These are phyloP conservation scores for Smutsia gigantea DNA, from an alignment of 2,797 vertebrate species.

Conservation along the genomic window DNA sequence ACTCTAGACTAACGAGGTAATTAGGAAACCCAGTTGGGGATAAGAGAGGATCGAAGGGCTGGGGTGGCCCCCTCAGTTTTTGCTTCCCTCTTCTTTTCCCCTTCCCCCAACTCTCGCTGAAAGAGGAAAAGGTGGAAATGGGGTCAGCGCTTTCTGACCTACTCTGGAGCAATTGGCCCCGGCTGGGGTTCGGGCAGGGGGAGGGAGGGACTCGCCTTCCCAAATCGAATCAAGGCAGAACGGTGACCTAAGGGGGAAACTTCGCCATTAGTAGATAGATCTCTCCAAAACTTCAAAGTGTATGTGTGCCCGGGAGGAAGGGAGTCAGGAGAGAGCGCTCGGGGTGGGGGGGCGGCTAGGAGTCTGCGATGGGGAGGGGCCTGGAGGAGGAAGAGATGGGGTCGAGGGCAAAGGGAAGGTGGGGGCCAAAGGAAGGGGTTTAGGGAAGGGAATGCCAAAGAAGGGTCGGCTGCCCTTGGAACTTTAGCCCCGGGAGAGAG, in stretches of 20 bases:
- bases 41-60: background rate
- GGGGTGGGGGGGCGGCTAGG: background rate
- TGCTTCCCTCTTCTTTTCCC: background rate
- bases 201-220: slow-evolving; percentile 73
- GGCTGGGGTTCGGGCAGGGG: slow-evolving; percentile 64
- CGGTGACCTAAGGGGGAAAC: slow-evolving; percentile 80
- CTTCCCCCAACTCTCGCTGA: slow-evolving; percentile 43
- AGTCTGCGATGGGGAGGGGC: slow-evolving; percentile 13
- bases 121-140: slow-evolving; percentile 75
- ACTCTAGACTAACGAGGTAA: slow-evolving; percentile 37
- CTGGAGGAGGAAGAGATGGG: slow-evolving; percentile 65
- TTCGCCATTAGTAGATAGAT: slow-evolving; percentile 63
- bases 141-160: slow-evolving; percentile 79
- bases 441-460: background rate
- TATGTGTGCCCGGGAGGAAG: slow-evolving; percentile 17
- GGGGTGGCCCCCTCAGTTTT: slow-evolving; percentile 16
- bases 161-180: slow-evolving; percentile 54
- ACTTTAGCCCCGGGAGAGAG: background rate
- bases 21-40: slow-evolving; percentile 59
- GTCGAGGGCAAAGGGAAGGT: slow-evolving; percentile 78
- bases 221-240: slow-evolving; percentile 84
- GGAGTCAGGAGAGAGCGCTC: background rate
- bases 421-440: slow-evolving; percentile 66
- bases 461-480: background rate
- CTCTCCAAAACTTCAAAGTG: slow-evolving; percentile 77